phyloP scores from a whole-genome alignment of 2,888 invertebrate genomes.

The Drosophila mulleri region DNA sequence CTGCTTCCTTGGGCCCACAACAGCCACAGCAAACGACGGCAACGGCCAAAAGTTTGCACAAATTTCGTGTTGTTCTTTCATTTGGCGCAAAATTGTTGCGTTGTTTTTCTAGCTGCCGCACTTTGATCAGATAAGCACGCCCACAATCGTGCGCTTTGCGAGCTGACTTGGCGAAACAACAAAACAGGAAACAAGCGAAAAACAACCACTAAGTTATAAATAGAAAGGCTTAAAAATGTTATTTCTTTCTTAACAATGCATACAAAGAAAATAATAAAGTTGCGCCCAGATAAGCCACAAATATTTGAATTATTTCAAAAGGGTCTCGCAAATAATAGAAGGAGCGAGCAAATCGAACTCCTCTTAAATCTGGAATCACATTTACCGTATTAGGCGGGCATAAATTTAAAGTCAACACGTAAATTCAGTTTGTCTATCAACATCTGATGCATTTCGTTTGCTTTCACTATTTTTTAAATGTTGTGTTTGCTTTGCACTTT shows the following conservation, averaged over 20 bases:
- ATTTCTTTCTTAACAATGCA: constrained; percentile 20
- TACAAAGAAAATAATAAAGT: constrained; percentile 31
- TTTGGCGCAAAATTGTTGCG: constrained; percentile 71
- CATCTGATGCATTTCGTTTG: constrained; percentile 53
- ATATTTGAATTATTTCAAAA: constrained; percentile 10
- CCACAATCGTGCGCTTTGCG: constrained; percentile 32
- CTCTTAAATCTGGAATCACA: neutral
- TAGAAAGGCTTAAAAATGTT: constrained; percentile 36
- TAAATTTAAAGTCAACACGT: constrained; percentile 12
- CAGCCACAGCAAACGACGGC: constrained; percentile 52
- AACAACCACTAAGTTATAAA: constrained; percentile 45
- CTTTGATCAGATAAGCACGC: constrained; percentile 73
- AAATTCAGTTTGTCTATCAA: constrained; percentile 38
- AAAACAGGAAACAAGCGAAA: neutral
- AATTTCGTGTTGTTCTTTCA: constrained; percentile 71
- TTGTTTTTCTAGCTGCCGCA: constrained; percentile 62
- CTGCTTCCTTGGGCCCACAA: constrained; percentile 47
- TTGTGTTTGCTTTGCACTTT: constrained; percentile 70
- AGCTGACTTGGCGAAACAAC: constrained; percentile 8
- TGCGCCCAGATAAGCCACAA: constrained; percentile 12
- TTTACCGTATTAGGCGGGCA: neutral
- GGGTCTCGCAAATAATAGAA: no score
- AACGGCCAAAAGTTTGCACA: constrained; percentile 56
- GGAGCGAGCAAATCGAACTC: neutral
- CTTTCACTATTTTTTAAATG: constrained; percentile 54